A percentile compares a stretch with the other conserved stretches of the same genome.
Conservation (phyloP, 2,113 vertebrate species). For the Platichthys flesus region DNA sequence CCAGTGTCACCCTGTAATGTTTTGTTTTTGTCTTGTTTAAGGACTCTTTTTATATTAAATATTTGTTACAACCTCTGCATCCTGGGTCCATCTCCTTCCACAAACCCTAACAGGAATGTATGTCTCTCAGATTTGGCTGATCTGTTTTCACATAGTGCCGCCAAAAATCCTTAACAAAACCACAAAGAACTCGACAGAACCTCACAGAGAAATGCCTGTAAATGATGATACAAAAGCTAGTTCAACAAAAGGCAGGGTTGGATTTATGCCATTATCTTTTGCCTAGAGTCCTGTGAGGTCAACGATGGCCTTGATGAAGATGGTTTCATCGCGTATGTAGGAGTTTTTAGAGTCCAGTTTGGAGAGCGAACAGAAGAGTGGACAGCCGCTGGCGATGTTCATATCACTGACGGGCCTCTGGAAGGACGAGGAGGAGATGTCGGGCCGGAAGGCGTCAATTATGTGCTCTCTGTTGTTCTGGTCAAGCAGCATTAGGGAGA, state of each 20-base stretch:
- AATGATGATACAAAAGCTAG: constrained; percentile 21
- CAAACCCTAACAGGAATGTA: constrained; percentile 10
- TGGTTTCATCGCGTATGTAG: constrained; percentile 94
- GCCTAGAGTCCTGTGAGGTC: constrained; percentile 93
- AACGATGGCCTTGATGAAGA: constrained; percentile 98
- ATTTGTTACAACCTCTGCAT: no score
- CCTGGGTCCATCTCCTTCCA: no score
- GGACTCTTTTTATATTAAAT: no score
- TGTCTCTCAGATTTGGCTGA: not conserved
- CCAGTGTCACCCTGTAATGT: no score
- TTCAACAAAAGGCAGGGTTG: constrained; percentile 38
- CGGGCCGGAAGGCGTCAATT: constrained; percentile 95
- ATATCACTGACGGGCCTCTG: constrained; percentile 94
- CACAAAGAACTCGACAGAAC: constrained; percentile 22
- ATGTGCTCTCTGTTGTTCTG: constrained; percentile 97
- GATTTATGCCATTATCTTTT: constrained; percentile 6
- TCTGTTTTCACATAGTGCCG: constrained; percentile 28
- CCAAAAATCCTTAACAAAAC: constrained; percentile 19
- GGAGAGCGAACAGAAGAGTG: constrained; percentile 93
- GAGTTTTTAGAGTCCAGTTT: constrained; percentile 94
- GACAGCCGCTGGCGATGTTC: constrained; percentile 99
- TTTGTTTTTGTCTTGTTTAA: no score
- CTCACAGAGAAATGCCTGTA: constrained; percentile 18
- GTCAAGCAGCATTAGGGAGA: constrained; percentile 97
- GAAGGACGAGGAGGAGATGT: constrained; percentile 94